Evolutionary conservation across 2,888 invertebrate species (phyloP).

Genomic region (Strigamia maritima): DNA sequence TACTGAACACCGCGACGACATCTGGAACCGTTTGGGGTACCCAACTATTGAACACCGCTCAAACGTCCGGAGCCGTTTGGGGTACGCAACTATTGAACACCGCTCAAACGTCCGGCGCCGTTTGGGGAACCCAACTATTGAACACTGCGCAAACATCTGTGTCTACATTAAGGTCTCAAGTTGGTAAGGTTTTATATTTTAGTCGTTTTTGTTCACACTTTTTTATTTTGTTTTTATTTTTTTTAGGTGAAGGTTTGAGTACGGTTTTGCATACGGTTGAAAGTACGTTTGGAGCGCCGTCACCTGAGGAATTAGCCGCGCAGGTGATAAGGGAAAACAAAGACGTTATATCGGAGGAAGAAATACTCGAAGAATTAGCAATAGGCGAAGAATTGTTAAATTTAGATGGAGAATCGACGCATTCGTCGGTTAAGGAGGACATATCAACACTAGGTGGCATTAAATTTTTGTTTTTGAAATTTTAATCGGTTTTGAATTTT

Average conservation of each 20-base stretch:
- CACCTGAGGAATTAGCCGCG: constrained; percentile 72
- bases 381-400: not conserved
- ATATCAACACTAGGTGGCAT: no score
- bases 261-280: constrained; percentile 67
- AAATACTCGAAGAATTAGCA: not conserved
- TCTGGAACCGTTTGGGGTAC: constrained; percentile 78
- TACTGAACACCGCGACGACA: constrained; percentile 71
- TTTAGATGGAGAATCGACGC: not conserved
- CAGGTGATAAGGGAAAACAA: constrained; percentile 46
- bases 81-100: no score
- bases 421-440: no score
- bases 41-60: constrained; percentile 67
- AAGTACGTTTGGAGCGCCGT: constrained; percentile 75
- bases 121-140: no score
- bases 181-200: constrained; percentile 52
- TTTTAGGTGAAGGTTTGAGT: constrained; percentile 67
- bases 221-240: not conserved
- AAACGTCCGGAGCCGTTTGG: no score
- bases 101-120: no score
- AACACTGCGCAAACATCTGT: constrained; percentile 76
- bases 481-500: no score
- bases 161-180: constrained; percentile 71
- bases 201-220: not conserved
- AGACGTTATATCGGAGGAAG: not conserved
- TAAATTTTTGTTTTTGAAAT: no score